Evolutionary conservation across 2,888 invertebrate genomes (phyloP).

Genomic region (Pseudanteris insignis): DNA sequence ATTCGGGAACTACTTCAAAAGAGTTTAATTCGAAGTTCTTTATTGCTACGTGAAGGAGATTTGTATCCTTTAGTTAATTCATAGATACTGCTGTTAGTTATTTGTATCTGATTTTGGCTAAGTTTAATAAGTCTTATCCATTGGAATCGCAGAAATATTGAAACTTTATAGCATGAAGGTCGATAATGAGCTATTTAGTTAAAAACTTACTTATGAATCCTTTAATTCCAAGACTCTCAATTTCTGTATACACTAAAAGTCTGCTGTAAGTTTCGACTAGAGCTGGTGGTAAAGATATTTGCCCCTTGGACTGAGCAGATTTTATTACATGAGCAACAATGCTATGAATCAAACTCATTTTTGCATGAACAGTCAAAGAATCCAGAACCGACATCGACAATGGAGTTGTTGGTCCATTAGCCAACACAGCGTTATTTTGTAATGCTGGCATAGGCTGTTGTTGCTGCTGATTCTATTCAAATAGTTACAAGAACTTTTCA

Average conservation of each 20-base stretch:
- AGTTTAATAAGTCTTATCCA: no score
- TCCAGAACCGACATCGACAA: slow-evolving; percentile 92
- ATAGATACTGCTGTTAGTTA: no score
- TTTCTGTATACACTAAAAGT: slow-evolving; percentile 93
- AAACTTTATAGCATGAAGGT: no score
- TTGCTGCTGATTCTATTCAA: slow-evolving; percentile 64
- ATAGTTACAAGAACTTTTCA: no score
- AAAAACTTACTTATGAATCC: slow-evolving; percentile 89
- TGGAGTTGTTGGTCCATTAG: slow-evolving; percentile 74
- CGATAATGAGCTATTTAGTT: no score
- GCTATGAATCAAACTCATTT: slow-evolving; percentile 88
- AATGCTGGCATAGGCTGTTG: slow-evolving; percentile 65
- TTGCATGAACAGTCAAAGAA: slow-evolving; percentile 93
- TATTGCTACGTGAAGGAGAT: no score
- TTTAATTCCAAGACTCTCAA: slow-evolving; percentile 95
- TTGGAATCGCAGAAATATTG: no score
- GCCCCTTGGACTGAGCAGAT: slow-evolving; percentile 85
- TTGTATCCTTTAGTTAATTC: no score
- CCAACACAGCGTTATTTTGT: slow-evolving; percentile 67
- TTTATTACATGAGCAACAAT: slow-evolving; percentile 91
- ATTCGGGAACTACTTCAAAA: no score
- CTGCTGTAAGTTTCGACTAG: slow-evolving; percentile 95
- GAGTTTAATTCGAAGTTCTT: no score
- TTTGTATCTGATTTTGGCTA: no score
- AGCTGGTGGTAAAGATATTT: slow-evolving; percentile 87